Base-by-base conservation (phyloP, 37 sponge, comb jelly and placozoan species). In the Diacarnus erythraeanus region DNA sequence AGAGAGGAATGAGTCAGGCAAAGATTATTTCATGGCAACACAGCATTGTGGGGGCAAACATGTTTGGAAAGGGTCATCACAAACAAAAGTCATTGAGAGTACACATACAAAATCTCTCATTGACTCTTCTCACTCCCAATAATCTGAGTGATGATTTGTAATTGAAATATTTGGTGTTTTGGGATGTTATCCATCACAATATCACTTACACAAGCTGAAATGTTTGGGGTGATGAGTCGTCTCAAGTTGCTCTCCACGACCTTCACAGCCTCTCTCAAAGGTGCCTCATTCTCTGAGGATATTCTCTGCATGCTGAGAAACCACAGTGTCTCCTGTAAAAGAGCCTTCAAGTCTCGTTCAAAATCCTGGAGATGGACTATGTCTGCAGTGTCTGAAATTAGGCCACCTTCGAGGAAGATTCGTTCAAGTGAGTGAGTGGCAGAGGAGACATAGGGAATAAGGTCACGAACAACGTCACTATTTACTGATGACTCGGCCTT, bases 271-370 rank as follows among this genome's bases (percentile, higher is more conserved):
- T 69, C 70, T 21, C 72, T 65, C 43, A 87, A 26, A 59, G 43
- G 51, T 0, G 42, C 30, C 64, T 75, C 80, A 29, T 71, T 47
- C 1, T 79, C 80, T 29, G 39, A 30, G 37, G 83, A 76, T 1
- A 93, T 57, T 66, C 89, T 85, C 76, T 80, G 80, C 92, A 87
- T 91, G 61, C 79, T 80, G 54, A 90, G 64, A 69, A 87, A 87
- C 87, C 85, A 87, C 17, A 42, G 75, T 0, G 68, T 75, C 76
- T 91, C 85, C 51, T 94, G 92, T 1, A 90, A 21, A 0, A 94
- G 67, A 2, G 77, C 64, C 54, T 80, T 79, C 67, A 91, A 51
- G 31, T 67, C 64, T 2, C 40, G 59, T 58, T 85, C 81, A 60
- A 94, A 68, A 58, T 89, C 87, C 18, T 88, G 72, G 21, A 77